These are phyloP conservation scores for Tetanocera ferruginea DNA, from an alignment of 2,888 invertebrate genomes.

Conservation along the genomic window DNA sequence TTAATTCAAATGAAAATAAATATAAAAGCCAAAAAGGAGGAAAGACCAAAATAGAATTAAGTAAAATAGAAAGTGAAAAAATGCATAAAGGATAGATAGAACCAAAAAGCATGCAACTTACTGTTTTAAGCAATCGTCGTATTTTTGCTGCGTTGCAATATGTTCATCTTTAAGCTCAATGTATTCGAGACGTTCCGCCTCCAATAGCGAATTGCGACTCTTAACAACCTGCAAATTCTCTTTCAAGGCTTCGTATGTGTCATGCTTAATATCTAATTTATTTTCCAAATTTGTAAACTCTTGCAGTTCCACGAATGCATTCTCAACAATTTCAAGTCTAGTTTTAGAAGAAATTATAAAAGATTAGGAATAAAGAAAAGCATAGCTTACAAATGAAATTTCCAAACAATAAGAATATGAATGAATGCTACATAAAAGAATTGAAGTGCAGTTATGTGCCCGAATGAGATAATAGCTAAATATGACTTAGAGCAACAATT, in stretches of 20 bases:
- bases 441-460: background rate
- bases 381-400: background rate
- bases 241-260: constrained; percentile 52
- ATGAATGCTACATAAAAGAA: too few species aligned
- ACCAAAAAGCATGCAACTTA: constrained; percentile 45
- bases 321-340: constrained; percentile 71
- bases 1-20: background rate
- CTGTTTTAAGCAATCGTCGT: constrained; percentile 50
- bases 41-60: background rate
- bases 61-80: background rate
- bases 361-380: background rate
- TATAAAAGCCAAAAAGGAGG: background rate
- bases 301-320: constrained; percentile 72
- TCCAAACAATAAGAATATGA: too few species aligned
- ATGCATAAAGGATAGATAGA: background rate
- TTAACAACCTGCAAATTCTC: constrained; percentile 50
- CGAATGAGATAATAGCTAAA: background rate
- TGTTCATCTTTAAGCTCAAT: constrained; percentile 45
- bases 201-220: constrained; percentile 50
- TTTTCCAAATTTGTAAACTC: constrained; percentile 76
- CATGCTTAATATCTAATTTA: constrained; percentile 64
- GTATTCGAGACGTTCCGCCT: constrained; percentile 50
- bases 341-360: constrained; percentile 45
- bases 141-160: constrained; percentile 31
- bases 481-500: background rate